Conservation (phyloP, 92 coral and sea anemone species). For the Blastomussa wellsi region DNA sequence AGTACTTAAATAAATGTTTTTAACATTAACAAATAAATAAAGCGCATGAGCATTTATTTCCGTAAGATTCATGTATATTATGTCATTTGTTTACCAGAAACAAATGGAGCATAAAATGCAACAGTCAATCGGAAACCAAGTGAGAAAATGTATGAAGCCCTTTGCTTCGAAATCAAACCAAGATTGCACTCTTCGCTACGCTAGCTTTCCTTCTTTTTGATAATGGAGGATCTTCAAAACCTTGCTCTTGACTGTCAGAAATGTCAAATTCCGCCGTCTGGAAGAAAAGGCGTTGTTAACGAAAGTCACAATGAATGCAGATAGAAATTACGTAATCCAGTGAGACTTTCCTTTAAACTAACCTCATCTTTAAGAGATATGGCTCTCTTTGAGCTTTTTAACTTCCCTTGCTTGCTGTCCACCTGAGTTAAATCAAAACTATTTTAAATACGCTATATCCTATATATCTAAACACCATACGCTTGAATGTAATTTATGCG, state of each 20-base stretch:
- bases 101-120: neutral
- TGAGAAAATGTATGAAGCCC: neutral
- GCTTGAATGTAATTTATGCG: no score
- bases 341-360: neutral
- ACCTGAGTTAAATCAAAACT: conserved; percentile 10
- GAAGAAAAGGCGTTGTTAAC: neutral
- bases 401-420: conserved; percentile 22
- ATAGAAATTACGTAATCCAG: neutral
- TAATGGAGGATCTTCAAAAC: conserved; percentile 43
- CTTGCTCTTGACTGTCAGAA: conserved; percentile 86
- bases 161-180: conserved; percentile 43
- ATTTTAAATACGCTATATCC: neutral
- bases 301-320: neutral
- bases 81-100: neutral
- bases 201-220: conserved; percentile 81
- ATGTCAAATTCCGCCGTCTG: conserved; percentile 77
- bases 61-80: neutral
- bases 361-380: conserved; percentile 72
- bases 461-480: no score
- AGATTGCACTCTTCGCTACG: conserved; percentile 70
- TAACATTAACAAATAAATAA: neutral
- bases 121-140: neutral
- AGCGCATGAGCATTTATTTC: neutral
- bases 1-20: neutral
- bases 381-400: conserved; percentile 63